These are phyloP conservation scores for Neoscelio sp. DNA, from an alignment of 2,888 invertebrate genomes.

Conservation along the genomic window DNA sequence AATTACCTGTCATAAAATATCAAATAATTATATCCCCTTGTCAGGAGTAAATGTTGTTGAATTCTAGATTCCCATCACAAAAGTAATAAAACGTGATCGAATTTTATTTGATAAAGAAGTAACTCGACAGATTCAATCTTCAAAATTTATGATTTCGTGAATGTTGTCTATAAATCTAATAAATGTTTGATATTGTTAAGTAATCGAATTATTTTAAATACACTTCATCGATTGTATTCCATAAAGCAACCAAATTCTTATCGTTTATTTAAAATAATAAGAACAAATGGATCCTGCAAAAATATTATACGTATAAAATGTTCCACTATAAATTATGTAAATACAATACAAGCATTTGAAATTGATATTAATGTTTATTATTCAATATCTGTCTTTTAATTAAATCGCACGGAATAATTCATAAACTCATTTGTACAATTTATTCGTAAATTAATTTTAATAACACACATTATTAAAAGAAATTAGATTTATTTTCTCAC, in stretches of 20 bases:
- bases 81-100: conserved; percentile 2
- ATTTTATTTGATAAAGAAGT: conserved; percentile 19
- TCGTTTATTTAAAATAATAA: too few species aligned
- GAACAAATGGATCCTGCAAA: too few species aligned
- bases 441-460: too few species aligned
- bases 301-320: neutral
- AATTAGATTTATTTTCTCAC: conserved; percentile 70
- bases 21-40: too few species aligned
- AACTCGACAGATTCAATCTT: conserved; percentile 20
- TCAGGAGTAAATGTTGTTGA: too few species aligned
- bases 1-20: too few species aligned
- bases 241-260: too few species aligned
- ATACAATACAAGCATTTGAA: too few species aligned
- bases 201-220: too few species aligned
- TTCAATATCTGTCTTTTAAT: neutral
- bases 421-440: conserved; percentile 8
- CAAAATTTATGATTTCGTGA: conserved; percentile 15
- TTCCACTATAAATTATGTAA: neutral
- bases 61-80: neutral
- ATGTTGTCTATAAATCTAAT: neutral
- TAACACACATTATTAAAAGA: conserved; percentile 7
- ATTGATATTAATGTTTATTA: conserved; percentile 8
- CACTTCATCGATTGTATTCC: too few species aligned
- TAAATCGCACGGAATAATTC: neutral
- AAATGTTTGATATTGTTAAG: neutral